Evolutionary conservation across 2,797 vertebrate genomes (phyloP), one percentile per base, ranked within the genome.

Genomic region (Urophycis tenuis): DNA sequence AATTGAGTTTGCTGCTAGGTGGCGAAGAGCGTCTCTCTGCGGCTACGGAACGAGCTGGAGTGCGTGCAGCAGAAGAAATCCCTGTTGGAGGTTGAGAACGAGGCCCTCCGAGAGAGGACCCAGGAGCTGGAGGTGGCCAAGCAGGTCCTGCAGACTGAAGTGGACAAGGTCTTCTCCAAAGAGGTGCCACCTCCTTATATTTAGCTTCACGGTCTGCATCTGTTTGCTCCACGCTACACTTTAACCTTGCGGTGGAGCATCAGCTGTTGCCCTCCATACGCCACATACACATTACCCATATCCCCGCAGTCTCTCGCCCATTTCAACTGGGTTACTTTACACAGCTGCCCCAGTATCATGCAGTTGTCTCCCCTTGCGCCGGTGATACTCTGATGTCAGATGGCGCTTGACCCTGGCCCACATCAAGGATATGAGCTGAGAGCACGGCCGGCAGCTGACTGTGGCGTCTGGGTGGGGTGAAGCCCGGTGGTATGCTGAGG

Each of bases 1-100:
- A 70, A 31, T 75, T 78, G 78, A 75, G 32, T 85, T 75, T 79
- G 39, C 71, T 75, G 22, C 29, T 90, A 99, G 98, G 96, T 98
- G 81, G 96, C 96, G 35, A 98, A 97, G 91, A 97, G 95, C 0
- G 97, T 99, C 82, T 99, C 97, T 0, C 89, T 96, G 79, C 92
- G 97, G 17, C 94, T 99, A 78, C 97, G 96, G 89, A 95, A 93
- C 1, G 96, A 99, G 91, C 93, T 99, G 77, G 95, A 97, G 84
- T 90, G 64, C 0, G 94, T 97, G 85, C 96, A 96, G 92, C 96
- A 96, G 92, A 98, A 95, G 80, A 93, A 94, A 39, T 89, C 91
- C n/a, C 92, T 91, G 83, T 84, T 99, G 91, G 96, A 98, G 82
- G 95, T 94, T 87, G 97, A 99, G 87, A 99, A 98, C 0, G 95